Evolutionary conservation across 1,140 invertebrate genomes (phyloP).

Genomic region (Nasonia vitripennis): DNA sequence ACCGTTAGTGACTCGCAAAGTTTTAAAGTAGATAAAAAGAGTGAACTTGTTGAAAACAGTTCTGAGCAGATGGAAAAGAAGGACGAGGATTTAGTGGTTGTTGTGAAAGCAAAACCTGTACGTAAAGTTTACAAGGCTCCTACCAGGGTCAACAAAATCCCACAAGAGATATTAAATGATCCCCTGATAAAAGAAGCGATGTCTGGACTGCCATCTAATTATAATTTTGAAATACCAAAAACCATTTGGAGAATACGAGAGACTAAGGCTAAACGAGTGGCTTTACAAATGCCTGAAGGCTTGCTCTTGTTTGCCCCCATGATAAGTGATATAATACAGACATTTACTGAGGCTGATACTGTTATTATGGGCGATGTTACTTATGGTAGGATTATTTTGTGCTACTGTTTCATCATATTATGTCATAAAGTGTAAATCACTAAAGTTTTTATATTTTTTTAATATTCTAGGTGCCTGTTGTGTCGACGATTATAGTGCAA

Average conservation of each 20-base stretch:
- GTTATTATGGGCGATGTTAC: constrained; percentile 99
- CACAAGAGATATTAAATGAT: constrained; percentile 89
- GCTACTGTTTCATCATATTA: not conserved
- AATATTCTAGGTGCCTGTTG: constrained; percentile 89
- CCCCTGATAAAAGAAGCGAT: constrained; percentile 84
- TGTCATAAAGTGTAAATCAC: constrained; percentile 17
- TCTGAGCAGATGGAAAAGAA: constrained; percentile 32
- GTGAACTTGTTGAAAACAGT: not conserved
- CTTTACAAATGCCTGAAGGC: constrained; percentile 98
- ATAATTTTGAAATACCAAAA: constrained; percentile 99
- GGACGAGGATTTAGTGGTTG: constrained; percentile 73
- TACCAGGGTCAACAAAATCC: constrained; percentile 86
- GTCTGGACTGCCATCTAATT: constrained; percentile 90
- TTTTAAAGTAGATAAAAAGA: constrained; percentile 2
- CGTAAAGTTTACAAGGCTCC: constrained; percentile 86
- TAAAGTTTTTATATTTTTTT: constrained; percentile 38
- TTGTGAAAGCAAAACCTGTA: constrained; percentile 85
- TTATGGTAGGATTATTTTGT: constrained; percentile 79
- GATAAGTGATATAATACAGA: constrained; percentile 95
- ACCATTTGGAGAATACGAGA: constrained; percentile 97
- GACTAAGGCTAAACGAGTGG: constrained; percentile 89
- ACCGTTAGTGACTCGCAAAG: not conserved
- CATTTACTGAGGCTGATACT: constrained; percentile 94
- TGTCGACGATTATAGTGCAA: constrained; percentile 97
- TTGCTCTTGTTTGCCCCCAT: constrained; percentile 93